Evolutionary conservation across 1,140 invertebrate species (phyloP), one percentile per base, ranked within the genome.

Genomic region (Papilio glaucus): DNA sequence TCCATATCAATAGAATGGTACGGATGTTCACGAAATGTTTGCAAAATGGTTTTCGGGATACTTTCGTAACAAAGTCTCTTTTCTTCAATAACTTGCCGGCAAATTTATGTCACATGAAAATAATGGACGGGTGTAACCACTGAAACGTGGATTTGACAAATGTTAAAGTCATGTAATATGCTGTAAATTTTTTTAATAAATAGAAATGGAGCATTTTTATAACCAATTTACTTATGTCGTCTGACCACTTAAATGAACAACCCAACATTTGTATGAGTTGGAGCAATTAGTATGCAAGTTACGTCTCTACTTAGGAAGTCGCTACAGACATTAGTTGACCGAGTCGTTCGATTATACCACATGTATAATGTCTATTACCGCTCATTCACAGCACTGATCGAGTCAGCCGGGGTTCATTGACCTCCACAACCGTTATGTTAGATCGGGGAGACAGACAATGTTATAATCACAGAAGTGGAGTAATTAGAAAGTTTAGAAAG

Each of bases 251-350:
- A 53, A 53, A 53, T 24, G 18, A 21, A 21, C 8, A 8, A 62
- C 9, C 8, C 38, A 18, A 38, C 37, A 39, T 21, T 63, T 39
- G 38, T 63, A 41, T 37, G 24, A 13, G n/a, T 18, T 63, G 15
- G 7, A 38, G 63, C 83, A 84, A 84, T 89, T 79, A 84, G 76
- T 84, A 88, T 89, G 83, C 82, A 75, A 57, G 71, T 49, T 39
- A 65, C 76, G 78, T 77, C 33, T 72, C 80, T 82, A 85, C 83
- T 91, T 87, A 86, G 77, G 84, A 85, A 88, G 84, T 86, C 75
- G 76, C 81, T 82, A 86, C 72, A 67, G 67, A 74, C 73, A 57
- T 73, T 73, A 72, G 49, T 74, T 26, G 42, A 70, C 70, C 45
- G 72, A 74, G 68, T 72, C 37, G 33, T 45, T 60, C 63, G 72